phyloP scores from a whole-genome alignment of 2,113 vertebrate genomes.

The Salvator merianae region DNA sequence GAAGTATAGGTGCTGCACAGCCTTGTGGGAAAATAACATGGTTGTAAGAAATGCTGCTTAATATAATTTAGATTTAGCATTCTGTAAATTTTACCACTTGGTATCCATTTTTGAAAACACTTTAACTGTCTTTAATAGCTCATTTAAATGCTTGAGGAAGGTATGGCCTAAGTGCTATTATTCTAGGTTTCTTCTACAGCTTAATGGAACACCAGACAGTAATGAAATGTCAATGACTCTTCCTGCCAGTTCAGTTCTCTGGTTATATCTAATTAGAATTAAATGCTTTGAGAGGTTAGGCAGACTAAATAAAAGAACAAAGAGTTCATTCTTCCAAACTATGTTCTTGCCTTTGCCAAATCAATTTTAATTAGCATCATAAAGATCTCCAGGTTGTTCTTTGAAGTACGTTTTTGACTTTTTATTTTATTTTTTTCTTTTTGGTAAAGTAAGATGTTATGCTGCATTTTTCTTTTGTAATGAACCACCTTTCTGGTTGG shows the following conservation, averaged over 20 bases:
- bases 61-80: not conserved
- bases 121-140: not conserved
- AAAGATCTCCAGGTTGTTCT: conserved; percentile 33
- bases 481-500: not conserved
- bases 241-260: conserved; percentile 68
- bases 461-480: conserved; percentile 39
- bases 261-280: conserved; percentile 65
- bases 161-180: conserved; percentile 31
- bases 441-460: not conserved
- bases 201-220: conserved; percentile 51
- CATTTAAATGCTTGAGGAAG: not conserved
- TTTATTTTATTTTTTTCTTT: not conserved
- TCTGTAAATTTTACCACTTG: conserved; percentile 20
- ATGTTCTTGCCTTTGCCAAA: conserved; percentile 53
- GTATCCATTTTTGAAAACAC: conserved; percentile 39
- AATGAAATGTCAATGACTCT: conserved; percentile 68
- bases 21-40: not conserved
- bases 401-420: conserved; percentile 43
- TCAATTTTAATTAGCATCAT: conserved; percentile 61
- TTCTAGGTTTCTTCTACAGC: conserved; percentile 47
- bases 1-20: not conserved
- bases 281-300: conserved; percentile 63
- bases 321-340: conserved; percentile 56
- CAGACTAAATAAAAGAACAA: conserved; percentile 64
- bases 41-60: not conserved